These are phyloP conservation scores for Drosophila borborema DNA, from an alignment of 2,888 invertebrate genomes.

Conservation along the genomic window DNA sequence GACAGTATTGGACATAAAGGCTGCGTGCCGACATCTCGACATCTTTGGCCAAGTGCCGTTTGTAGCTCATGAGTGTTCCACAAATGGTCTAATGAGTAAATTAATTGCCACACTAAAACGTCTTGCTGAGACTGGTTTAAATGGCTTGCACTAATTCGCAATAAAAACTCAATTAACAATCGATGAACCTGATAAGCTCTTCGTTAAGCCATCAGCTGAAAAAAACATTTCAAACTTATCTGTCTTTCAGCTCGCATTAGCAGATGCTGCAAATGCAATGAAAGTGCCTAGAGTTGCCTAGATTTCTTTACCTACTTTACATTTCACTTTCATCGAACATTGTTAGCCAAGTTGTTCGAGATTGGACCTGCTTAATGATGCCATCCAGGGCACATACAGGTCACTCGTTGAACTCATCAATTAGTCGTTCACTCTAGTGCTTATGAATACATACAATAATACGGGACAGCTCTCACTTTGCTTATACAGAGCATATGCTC, in stretches of 20 bases:
- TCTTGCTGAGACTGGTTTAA: conserved; percentile 37
- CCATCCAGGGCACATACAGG: conserved; percentile 41
- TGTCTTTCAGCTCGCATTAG: conserved; percentile 32
- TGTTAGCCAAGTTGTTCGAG: conserved; percentile 24
- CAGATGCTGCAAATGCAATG: conserved; percentile 31
- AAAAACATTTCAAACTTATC: conserved; percentile 17
- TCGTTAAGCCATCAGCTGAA: conserved; percentile 7
- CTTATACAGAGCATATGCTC: neutral
- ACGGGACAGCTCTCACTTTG: conserved; percentile 34
- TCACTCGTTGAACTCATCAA: conserved; percentile 50
- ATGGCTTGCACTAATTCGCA: conserved; percentile 57
- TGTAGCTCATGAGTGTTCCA: conserved; percentile 41
- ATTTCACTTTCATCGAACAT: conserved; percentile 60
- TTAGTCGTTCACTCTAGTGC: conserved; percentile 54
- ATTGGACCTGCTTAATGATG: conserved; percentile 54
- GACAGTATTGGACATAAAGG: conserved; percentile 51
- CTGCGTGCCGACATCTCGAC: conserved; percentile 52
- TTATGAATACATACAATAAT: conserved; percentile 13
- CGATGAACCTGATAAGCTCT: conserved; percentile 27
- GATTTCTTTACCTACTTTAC: conserved; percentile 35
- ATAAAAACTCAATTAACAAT: conserved; percentile 66
- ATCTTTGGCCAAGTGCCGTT: conserved; percentile 48
- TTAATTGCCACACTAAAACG: conserved; percentile 57
- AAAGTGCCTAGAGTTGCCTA: conserved; percentile 48
- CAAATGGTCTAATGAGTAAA: conserved; percentile 70